Percentiles rank a stretch among this genome's conserved stretches.
These are phyloP conservation scores for Trachythela sp. DNA, from an alignment of 64 coral and sea anemone genomes.

Conservation along the genomic window DNA sequence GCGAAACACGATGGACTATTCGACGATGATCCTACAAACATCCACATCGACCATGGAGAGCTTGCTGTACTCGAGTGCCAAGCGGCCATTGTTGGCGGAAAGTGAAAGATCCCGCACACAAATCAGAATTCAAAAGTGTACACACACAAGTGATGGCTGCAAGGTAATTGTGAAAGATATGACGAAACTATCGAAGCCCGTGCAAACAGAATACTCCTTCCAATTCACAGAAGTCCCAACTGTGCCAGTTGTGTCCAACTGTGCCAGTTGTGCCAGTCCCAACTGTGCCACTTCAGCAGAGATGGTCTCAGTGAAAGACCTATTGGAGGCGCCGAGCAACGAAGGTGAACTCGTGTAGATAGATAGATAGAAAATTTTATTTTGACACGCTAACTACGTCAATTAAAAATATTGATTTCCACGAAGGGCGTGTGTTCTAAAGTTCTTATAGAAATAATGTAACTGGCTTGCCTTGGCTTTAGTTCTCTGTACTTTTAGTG, in stretches of 20 bases:
- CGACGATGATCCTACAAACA: neutral
- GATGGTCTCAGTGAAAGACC: neutral
- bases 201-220: neutral
- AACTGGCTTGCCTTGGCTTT: neutral
- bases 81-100: neutral
- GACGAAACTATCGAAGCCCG: constrained; percentile 28
- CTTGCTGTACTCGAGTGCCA: neutral
- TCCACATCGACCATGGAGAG: neutral
- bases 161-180: constrained; percentile 53
- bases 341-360: neutral
- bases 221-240: neutral
- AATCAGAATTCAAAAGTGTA: neutral
- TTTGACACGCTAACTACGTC: too few relatives aligned
- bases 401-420: too few relatives aligned
- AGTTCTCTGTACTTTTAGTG: too few relatives aligned
- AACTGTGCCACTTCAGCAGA: neutral
- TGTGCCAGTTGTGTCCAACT: too few relatives aligned
- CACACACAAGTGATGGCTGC: neutral
- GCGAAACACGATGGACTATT: neutral
- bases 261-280: neutral
- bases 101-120: neutral
- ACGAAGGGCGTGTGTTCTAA: too few relatives aligned
- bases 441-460: neutral
- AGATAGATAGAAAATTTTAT: too few relatives aligned
- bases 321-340: neutral